Evolutionary conservation across 2,888 invertebrate genomes (phyloP), one percentile per base, ranked within the genome.

Genomic region (Deilephila elpenor): DNA sequence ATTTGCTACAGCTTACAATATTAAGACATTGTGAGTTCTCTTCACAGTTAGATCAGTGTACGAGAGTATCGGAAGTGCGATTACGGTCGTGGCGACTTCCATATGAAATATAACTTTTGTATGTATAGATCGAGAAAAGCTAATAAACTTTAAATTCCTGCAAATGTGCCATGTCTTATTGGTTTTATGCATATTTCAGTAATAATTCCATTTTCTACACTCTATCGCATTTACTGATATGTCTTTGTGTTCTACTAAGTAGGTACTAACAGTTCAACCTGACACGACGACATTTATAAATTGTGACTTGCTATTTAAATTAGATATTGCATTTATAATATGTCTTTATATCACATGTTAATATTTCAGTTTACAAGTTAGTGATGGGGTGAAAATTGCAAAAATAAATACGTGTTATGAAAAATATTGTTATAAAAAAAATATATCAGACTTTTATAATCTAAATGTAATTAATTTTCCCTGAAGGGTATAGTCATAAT

Each of bases 161-260:
- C 20, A 20, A 20, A 67, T 67, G 75, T 74, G 74, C 77, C 75
- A 83, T 87, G 91, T 91, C 92, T 91, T 91, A 91, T 92, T 93
- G 93, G 93, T 93, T 94, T 92, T 91, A 86, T 84, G 72, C 59
- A 59, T 25, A 71, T 19, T 56, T 71, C 59, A 64, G 62, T 51
- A 56, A 64, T 37, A 88, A 85, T 88, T 86, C 79, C 79, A 90
- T 93, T 94, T 94, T 94, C 94, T 94, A 94, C 94, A 94, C 94
- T 94, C 88, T 93, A 93, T 94, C 93, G 86, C 87, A 88, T 88
- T 84, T 80, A 78, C 76, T 71, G 56, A 25, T n/a, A n/a, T 44
- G 25, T 25, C 14, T 67, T 44, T 44, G 67, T 51, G 44, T 67
- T 67, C 14, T 67, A 67, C n/a, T 62, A 5, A 32, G 32, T 62